phyloP scores from a whole-genome alignment of 2,113 vertebrate species.

The Hystrix cristata region DNA sequence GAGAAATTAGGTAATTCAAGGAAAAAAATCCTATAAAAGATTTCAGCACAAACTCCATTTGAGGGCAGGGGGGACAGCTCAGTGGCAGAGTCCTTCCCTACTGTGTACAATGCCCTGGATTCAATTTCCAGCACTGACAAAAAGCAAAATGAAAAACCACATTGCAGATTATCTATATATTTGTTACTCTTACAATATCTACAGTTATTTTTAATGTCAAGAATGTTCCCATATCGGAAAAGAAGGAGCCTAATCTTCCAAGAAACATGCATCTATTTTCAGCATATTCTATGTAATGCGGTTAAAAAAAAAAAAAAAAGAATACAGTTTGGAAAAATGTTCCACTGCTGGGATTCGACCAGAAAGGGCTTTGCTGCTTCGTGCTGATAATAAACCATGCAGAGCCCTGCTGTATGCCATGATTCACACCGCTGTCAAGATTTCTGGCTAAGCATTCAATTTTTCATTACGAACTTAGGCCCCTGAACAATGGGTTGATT shows the following conservation, averaged over 20 bases:
- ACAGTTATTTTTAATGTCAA: neutral
- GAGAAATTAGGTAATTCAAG: neutral
- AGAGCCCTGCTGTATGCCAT: neutral
- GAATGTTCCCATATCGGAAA: neutral
- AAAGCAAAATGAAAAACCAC: neutral
- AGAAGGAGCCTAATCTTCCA: constrained; percentile 10
- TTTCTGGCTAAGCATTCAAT: neutral
- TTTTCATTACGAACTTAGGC: neutral
- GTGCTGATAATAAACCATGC: neutral
- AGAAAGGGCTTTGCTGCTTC: neutral
- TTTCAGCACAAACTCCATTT: neutral
- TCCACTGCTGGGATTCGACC: constrained; percentile 24
- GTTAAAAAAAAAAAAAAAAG: neutral
- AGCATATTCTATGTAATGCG: neutral
- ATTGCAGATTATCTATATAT: neutral
- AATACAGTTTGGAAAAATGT: neutral
- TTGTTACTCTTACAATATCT: neutral
- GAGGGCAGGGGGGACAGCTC: neutral
- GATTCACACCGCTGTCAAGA: neutral
- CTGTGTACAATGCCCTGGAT: neutral
- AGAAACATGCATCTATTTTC: constrained; percentile 32
- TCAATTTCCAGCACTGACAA: neutral
- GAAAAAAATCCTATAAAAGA: neutral
- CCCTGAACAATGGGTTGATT: neutral
- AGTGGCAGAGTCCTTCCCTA: neutral